These are phyloP conservation scores for Micrasema longulum DNA, from an alignment of 1,140 invertebrate genomes.

Conservation along the genomic window DNA sequence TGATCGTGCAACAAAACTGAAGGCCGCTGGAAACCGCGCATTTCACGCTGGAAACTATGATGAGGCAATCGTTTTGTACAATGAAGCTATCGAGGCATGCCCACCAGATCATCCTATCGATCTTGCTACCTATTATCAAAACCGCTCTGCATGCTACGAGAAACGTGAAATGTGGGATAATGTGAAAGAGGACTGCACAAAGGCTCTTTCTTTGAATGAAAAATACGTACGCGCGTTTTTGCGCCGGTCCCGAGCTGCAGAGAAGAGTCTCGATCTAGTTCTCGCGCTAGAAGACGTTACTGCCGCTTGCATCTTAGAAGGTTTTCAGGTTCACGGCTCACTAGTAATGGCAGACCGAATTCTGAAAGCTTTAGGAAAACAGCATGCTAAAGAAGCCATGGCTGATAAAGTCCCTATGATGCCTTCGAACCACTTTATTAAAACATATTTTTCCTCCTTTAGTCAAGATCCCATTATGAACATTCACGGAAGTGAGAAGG, in stretches of 20 bases:
- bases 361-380: slow-evolving; percentile 81
- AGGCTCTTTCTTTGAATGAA: slow-evolving; percentile 87
- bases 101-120: slow-evolving; percentile 79
- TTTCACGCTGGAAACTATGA: slow-evolving; percentile 90
- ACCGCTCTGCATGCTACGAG: slow-evolving; percentile 94
- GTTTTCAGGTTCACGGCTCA: slow-evolving; percentile 83
- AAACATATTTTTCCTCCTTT: slow-evolving; percentile 88
- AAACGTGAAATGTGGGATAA: slow-evolving; percentile 88
- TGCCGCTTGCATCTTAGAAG: slow-evolving; percentile 90
- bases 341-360: slow-evolving; percentile 87
- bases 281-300: slow-evolving; percentile 92
- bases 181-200: slow-evolving; percentile 88
- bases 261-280: slow-evolving; percentile 81
- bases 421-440: slow-evolving; percentile 87
- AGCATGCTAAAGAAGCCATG: slow-evolving; percentile 79
- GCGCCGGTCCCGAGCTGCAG: slow-evolving; percentile 85
- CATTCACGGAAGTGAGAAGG: not conserved
- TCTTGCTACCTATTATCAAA: slow-evolving; percentile 93
- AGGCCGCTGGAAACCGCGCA: slow-evolving; percentile 88
- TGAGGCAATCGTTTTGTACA: slow-evolving; percentile 89
- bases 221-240: slow-evolving; percentile 91
- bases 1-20: slow-evolving; percentile 79
- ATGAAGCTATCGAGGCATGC: slow-evolving; percentile 88
- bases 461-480: slow-evolving; percentile 79
- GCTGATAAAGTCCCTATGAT: slow-evolving; percentile 76